These are phyloP conservation scores for Macropodus opercularis DNA, from an alignment of 2,797 vertebrate species.

Conservation along the genomic window DNA sequence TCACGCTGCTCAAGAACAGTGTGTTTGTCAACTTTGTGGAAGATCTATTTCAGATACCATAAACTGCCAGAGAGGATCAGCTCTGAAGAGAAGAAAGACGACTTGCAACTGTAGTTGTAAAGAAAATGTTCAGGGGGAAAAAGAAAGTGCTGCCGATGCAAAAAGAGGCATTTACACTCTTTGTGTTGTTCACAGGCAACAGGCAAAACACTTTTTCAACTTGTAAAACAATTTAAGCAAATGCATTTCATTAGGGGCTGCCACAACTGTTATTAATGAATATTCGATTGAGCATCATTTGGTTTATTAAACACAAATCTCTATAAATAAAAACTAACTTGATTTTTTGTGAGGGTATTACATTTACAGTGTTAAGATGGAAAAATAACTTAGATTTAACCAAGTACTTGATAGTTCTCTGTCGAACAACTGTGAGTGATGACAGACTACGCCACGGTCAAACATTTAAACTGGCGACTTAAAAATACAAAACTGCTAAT, in stretches of 20 bases:
- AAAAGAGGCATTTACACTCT: slow-evolving; percentile 7
- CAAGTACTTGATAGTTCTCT: neutral
- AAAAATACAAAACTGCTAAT: slow-evolving; percentile 13
- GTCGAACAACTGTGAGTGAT: neutral
- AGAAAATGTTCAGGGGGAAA: slow-evolving; percentile 1
- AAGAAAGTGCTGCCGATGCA: neutral
- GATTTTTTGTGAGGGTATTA: neutral
- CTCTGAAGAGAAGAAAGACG: neutral
- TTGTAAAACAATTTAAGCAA: neutral
- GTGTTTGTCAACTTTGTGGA: slow-evolving; percentile 50
- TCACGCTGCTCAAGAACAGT: slow-evolving; percentile 9
- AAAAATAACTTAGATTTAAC: neutral
- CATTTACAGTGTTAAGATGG: neutral
- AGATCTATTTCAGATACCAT: slow-evolving; percentile 42
- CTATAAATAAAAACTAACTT: too few species aligned
- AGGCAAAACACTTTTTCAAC: neutral
- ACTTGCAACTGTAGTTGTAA: neutral
- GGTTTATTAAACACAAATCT: too few species aligned
- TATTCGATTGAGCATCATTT: neutral
- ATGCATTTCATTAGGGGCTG: neutral
- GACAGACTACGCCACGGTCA: neutral
- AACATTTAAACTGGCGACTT: neutral
- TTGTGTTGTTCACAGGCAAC: slow-evolving; percentile 1
- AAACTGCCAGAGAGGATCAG: slow-evolving; percentile 33
- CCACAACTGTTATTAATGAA: neutral